These are phyloP conservation scores for Trichacis sp. DNA, from an alignment of 2,888 invertebrate genomes.

Conservation along the genomic window DNA sequence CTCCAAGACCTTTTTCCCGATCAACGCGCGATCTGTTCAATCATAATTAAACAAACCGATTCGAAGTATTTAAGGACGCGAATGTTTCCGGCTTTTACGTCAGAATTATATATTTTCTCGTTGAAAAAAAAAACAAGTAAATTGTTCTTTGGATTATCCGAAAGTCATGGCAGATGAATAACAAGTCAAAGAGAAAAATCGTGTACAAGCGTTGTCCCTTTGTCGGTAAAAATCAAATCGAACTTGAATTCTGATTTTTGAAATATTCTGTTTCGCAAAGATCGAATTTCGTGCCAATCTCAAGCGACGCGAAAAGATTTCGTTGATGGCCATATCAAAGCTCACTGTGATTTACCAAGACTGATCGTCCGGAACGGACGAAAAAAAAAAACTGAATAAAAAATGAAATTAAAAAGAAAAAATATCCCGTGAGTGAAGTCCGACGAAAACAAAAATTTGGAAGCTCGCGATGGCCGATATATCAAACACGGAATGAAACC, in stretches of 20 bases:
- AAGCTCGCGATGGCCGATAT: conserved; percentile 13
- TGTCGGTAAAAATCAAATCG: not conserved
- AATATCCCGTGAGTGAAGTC: conserved; percentile 30
- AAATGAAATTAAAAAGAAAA: conserved; percentile 29
- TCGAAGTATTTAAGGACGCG: conserved; percentile 16
- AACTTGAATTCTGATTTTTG: not conserved
- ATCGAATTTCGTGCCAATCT: conserved; percentile 28
- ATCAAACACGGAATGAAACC: conserved; percentile 22
- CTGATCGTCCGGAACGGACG: conserved; percentile 59
- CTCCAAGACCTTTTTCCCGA: too few relatives aligned
- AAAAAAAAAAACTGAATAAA: conserved; percentile 27
- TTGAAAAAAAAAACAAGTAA: too few relatives aligned
- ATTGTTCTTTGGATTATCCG: not conserved
- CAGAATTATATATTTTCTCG: conserved; percentile 8
- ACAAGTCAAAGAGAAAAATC: conserved; percentile 32
- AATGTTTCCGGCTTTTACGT: not conserved
- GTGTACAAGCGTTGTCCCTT: not conserved
- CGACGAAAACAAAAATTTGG: conserved; percentile 12
- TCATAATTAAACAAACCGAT: not conserved
- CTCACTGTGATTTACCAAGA: conserved; percentile 67
- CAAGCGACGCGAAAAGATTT: conserved; percentile 46
- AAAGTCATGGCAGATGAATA: conserved; percentile 29
- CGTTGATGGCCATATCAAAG: conserved; percentile 65
- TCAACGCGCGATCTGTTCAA: too few relatives aligned
- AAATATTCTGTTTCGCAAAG: too few relatives aligned